These are phyloP conservation scores for Prorops nasuta DNA, from an alignment of 1,140 invertebrate species.

Conservation along the genomic window DNA sequence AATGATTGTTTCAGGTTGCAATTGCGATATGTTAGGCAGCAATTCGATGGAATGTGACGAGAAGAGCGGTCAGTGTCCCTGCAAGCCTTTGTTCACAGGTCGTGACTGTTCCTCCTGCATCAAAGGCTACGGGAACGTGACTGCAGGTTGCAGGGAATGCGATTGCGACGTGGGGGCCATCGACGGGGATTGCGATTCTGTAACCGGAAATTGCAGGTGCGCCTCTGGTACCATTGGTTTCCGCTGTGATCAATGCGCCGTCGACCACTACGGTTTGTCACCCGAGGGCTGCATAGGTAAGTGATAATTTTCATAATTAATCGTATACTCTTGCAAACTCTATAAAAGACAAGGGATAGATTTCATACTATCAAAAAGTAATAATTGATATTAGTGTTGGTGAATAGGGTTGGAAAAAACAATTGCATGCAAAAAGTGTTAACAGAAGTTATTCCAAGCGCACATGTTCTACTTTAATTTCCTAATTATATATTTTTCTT, in stretches of 20 bases:
- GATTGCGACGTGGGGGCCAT: constrained; percentile 77
- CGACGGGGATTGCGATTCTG: constrained; percentile 73
- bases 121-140: constrained; percentile 64
- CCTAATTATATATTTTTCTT: too few species aligned
- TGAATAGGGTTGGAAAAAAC: too few species aligned
- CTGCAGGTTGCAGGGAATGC: constrained; percentile 65
- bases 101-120: constrained; percentile 51
- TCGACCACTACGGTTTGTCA: constrained; percentile 76
- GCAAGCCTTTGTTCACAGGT: constrained; percentile 51
- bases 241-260: constrained; percentile 75
- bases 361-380: too few species aligned
- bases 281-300: constrained; percentile 71
- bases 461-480: too few species aligned
- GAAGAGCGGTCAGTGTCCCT: constrained; percentile 75
- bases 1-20: constrained; percentile 68
- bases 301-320: too few species aligned
- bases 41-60: constrained; percentile 69
- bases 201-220: constrained; percentile 67
- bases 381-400: too few species aligned
- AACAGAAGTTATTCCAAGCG: too few species aligned
- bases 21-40: constrained; percentile 75
- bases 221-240: constrained; percentile 72
- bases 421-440: too few species aligned
- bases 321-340: too few species aligned
- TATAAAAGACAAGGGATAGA: too few species aligned